Percentiles rank a stretch among this genome's conserved stretches.
These are phyloP conservation scores for Limnodromus scolopaceus DNA, from an alignment of 2,797 vertebrate species.

Conservation along the genomic window DNA sequence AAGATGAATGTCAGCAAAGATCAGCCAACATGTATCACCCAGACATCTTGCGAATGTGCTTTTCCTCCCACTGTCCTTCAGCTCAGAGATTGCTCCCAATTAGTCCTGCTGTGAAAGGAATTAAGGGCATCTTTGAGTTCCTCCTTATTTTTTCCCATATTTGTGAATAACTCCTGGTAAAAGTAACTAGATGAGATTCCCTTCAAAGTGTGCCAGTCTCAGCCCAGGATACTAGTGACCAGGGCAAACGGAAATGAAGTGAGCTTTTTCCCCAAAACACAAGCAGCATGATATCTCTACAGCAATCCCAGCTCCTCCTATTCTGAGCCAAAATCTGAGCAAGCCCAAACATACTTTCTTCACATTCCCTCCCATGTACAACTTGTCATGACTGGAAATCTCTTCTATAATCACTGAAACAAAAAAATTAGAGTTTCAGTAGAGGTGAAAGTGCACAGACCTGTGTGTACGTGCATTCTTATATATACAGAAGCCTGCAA, in stretches of 20 bases:
- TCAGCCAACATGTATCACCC: neutral
- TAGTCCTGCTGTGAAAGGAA: neutral
- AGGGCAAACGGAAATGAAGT: neutral
- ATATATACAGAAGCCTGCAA: neutral
- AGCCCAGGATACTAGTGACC: neutral
- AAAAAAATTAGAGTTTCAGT: neutral
- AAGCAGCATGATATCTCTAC: neutral
- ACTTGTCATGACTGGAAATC: neutral
- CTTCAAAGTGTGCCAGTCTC: neutral
- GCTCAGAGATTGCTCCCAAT: neutral
- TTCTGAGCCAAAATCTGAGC: neutral
- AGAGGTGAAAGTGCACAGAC: neutral
- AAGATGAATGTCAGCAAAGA: slow-evolving; percentile 65
- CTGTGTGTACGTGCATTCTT: neutral
- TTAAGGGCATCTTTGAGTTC: neutral
- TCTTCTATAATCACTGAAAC: neutral
- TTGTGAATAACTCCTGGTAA: neutral
- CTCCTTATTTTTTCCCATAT: neutral
- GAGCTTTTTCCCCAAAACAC: neutral
- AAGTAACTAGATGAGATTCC: neutral
- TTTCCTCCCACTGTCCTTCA: slow-evolving; percentile 40
- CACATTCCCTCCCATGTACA: neutral
- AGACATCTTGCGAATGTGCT: accelerated
- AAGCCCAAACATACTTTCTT: neutral
- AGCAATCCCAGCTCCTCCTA: neutral